phyloP scores from a whole-genome alignment of 2,888 invertebrate species.

The Dicyrtomina minuta region DNA sequence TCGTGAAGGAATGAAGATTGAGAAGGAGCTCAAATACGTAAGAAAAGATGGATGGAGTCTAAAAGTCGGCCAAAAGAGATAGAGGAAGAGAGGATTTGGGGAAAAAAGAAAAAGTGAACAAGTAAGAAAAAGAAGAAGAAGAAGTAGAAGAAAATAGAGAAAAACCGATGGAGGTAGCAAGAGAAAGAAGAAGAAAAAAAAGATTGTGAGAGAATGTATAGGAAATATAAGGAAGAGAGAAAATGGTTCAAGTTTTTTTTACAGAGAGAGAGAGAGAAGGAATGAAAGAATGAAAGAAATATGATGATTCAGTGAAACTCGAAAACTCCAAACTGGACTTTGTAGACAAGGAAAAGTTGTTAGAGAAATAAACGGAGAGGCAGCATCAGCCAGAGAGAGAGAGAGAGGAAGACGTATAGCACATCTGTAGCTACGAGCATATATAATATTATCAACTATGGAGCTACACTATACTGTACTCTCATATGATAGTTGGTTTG shows the following conservation, averaged over 20 bases:
- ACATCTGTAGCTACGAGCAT: too few species aligned
- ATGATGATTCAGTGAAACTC: slow-evolving; percentile 14
- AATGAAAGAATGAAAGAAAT: slow-evolving; percentile 11
- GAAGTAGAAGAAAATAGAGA: too few species aligned
- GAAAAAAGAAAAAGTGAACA: slow-evolving; percentile 13
- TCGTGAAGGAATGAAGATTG: slow-evolving; percentile 22
- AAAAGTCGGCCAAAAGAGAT: slow-evolving; percentile 23
- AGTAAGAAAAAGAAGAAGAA: not conserved
- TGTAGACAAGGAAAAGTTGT: not conserved
- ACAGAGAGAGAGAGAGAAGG: too few species aligned
- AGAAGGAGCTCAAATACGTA: slow-evolving; percentile 19
- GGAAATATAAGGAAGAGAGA: too few species aligned
- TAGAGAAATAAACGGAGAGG: not conserved
- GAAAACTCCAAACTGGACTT: slow-evolving; percentile 5
- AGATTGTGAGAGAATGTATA: too few species aligned
- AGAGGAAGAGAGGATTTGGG: slow-evolving; percentile 12
- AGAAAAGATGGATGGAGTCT: slow-evolving; percentile 30
- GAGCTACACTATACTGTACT: too few species aligned
- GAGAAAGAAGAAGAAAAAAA: too few species aligned
- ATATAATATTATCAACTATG: too few species aligned
- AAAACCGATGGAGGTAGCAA: too few species aligned
- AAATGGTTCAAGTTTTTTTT: too few species aligned
- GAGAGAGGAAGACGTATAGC: slow-evolving; percentile 12
- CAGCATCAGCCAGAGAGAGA: slow-evolving; percentile 22
- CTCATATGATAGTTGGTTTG: too few species aligned